Evolutionary conservation across 30 jellyfish, hydroid and myxozoan genomes (phyloP).

Genomic region (Cassiopea xamachana): DNA sequence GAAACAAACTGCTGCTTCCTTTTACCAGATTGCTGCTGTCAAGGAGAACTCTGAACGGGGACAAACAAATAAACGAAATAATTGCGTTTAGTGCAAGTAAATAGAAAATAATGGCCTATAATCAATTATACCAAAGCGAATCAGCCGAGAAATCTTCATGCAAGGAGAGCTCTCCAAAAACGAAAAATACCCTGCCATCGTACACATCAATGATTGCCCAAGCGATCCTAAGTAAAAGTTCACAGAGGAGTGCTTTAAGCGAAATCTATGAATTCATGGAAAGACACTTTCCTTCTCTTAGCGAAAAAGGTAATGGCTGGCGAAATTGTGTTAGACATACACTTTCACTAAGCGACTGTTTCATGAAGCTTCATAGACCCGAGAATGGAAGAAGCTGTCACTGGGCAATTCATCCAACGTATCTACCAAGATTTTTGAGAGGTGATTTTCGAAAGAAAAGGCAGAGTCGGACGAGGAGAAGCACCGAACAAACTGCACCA

Average conservation of each 20-base stretch:
- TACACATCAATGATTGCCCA: constrained; percentile 93
- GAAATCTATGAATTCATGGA: constrained; percentile 89
- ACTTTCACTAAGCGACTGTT: constrained; percentile 83
- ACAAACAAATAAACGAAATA: not conserved
- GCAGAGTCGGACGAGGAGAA: constrained; percentile 47
- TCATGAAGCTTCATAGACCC: constrained; percentile 88
- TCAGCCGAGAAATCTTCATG: not conserved
- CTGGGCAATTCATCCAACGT: constrained; percentile 97
- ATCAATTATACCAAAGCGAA: constrained; percentile 3
- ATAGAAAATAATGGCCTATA: constrained; percentile 19
- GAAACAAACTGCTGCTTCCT: not conserved
- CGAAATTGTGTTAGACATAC: constrained; percentile 91
- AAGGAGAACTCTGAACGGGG: not conserved
- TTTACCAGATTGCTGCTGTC: not conserved
- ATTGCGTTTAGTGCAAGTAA: not conserved
- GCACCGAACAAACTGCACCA: constrained; percentile 16
- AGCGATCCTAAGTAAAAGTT: constrained; percentile 76
- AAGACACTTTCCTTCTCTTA: constrained; percentile 69
- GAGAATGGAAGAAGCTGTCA: constrained; percentile 92
- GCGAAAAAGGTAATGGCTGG: constrained; percentile 87
- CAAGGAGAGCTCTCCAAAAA: constrained; percentile 12
- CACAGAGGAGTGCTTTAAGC: constrained; percentile 66
- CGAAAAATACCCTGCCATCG: constrained; percentile 60
- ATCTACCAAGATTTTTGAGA: constrained; percentile 68
- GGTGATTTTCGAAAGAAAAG: constrained; percentile 75